phyloP scores from a whole-genome alignment of 2,797 vertebrate species.

The Pseudochromis fuscus region DNA sequence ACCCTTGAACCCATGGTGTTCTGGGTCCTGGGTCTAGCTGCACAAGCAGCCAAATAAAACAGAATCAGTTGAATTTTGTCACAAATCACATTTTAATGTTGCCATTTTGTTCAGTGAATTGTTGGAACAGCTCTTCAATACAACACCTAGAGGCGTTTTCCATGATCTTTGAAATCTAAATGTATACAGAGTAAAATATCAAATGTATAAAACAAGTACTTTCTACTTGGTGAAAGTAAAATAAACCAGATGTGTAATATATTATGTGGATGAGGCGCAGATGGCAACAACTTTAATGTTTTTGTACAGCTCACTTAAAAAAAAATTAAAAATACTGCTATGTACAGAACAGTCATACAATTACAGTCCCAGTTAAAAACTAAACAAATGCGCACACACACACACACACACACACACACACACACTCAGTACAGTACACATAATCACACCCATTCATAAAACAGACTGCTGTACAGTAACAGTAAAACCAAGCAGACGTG shows the following conservation, averaged over 20 bases:
- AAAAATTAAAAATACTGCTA: too few relatives aligned
- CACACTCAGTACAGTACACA: constrained; percentile 8
- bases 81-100: constrained; percentile 57
- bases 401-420: too few relatives aligned
- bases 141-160: constrained; percentile 39
- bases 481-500: constrained; percentile 62
- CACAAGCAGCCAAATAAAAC: neutral
- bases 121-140: constrained; percentile 43
- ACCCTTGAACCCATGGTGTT: too few relatives aligned
- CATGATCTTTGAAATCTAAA: constrained; percentile 54
- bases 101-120: constrained; percentile 31
- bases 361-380: constrained; percentile 34
- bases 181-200: constrained; percentile 51
- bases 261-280: constrained; percentile 58
- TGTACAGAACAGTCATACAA: constrained; percentile 33
- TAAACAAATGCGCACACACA: constrained; percentile 28
- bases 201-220: constrained; percentile 70
- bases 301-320: constrained; percentile 67
- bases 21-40: too few relatives aligned
- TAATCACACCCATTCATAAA: constrained; percentile 34
- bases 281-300: constrained; percentile 47
- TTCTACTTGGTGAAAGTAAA: constrained; percentile 65
- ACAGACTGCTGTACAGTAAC: constrained; percentile 63
- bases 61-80: constrained; percentile 5
- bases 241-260: constrained; percentile 64